phyloP scores from a whole-genome alignment of 2,888 invertebrate species.

The Himalopsyche tibetana region DNA sequence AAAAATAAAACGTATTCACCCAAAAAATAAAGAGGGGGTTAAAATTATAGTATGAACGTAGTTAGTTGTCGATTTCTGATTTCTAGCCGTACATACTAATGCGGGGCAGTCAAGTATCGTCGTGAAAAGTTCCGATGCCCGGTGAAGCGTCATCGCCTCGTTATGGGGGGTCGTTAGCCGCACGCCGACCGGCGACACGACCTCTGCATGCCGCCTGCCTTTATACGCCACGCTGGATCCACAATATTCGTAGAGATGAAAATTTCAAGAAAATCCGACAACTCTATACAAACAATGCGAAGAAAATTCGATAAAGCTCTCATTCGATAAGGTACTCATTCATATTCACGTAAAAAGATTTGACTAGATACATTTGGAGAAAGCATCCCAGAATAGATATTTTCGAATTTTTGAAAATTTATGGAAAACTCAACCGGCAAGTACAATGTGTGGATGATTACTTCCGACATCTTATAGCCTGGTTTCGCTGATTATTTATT shows the following conservation, averaged over 20 bases:
- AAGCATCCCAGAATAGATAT: background rate
- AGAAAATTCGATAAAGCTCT: background rate
- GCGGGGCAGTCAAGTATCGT: conserved; percentile 20
- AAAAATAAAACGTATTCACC: too few relatives aligned
- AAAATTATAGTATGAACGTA: background rate
- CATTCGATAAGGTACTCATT: background rate
- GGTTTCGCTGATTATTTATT: too few relatives aligned
- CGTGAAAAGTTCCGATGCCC: conserved; percentile 37
- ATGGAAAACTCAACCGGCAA: too few relatives aligned
- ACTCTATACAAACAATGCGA: conserved; percentile 18
- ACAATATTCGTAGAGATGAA: conserved; percentile 19
- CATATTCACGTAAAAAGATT: background rate
- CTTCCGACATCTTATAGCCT: too few relatives aligned
- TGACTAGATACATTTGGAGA: background rate
- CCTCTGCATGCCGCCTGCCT: conserved; percentile 13
- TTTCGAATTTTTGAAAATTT: background rate
- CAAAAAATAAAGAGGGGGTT: too few relatives aligned
- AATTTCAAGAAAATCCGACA: conserved; percentile 25
- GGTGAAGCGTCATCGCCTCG: conserved; percentile 31
- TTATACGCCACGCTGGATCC: conserved; percentile 18
- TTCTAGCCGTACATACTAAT: conserved; percentile 20
- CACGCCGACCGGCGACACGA: conserved; percentile 23
- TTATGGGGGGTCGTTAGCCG: conserved; percentile 33
- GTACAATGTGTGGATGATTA: too few relatives aligned
- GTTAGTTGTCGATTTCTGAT: conserved; percentile 23